Evolutionary conservation across 2,888 invertebrate genomes (phyloP).

Genomic region (Leptinotarsa haldemani): DNA sequence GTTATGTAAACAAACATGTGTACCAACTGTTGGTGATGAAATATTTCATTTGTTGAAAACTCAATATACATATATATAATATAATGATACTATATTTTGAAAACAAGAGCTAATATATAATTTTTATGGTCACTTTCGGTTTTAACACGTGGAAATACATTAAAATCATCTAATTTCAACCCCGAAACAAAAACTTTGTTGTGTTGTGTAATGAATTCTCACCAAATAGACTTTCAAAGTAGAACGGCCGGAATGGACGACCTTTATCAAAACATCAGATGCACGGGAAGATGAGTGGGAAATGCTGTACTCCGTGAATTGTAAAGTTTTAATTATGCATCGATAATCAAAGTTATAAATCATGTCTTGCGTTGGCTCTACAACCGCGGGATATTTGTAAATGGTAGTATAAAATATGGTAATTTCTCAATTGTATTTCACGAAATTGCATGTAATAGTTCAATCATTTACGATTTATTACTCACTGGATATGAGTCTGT

Average conservation of each 20-base stretch:
- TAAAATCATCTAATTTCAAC: too few relatives aligned
- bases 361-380: constrained; percentile 5
- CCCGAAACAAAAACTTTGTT: too few relatives aligned
- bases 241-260: neutral
- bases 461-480: neutral
- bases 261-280: neutral
- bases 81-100: too few relatives aligned
- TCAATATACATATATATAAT: too few relatives aligned
- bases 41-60: too few relatives aligned
- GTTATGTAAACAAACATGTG: too few relatives aligned
- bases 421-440: constrained; percentile 18
- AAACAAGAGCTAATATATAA: too few relatives aligned
- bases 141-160: too few relatives aligned
- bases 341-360: constrained; percentile 6
- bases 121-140: too few relatives aligned
- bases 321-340: constrained; percentile 8
- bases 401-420: constrained; percentile 18
- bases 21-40: too few relatives aligned
- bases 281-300: neutral
- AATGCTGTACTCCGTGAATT: neutral
- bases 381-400: constrained; percentile 26
- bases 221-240: neutral
- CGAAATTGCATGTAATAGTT: constrained; percentile 18
- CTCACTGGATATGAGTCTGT: neutral
- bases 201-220: too few relatives aligned